A percentile compares a stretch with the other conserved stretches of the same genome.
These are phyloP conservation scores for Trachops cirrhosus DNA, from an alignment of 2,797 vertebrate species.

Conservation along the genomic window DNA sequence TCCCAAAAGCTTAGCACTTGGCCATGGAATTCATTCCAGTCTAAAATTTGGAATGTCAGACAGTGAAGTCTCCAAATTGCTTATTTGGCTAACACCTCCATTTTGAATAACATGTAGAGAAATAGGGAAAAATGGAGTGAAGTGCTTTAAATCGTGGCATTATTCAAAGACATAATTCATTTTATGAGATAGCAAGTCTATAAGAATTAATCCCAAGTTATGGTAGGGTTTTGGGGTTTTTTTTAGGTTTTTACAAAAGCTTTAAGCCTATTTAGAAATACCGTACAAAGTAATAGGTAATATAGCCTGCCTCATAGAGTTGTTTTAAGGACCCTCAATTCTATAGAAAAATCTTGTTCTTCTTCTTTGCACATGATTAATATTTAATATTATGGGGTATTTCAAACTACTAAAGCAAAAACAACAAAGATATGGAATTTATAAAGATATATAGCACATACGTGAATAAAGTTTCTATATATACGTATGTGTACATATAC, in stretches of 20 bases:
- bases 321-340: background rate
- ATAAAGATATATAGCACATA: background rate
- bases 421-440: background rate
- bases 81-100: constrained; percentile 26
- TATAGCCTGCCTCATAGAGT: background rate
- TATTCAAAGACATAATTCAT: constrained; percentile 5
- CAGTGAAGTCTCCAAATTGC: constrained; percentile 14
- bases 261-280: background rate
- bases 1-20: constrained; percentile 44
- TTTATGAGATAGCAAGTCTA: background rate
- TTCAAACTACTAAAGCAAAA: constrained; percentile 5
- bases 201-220: constrained; percentile 26
- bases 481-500: too few relatives aligned
- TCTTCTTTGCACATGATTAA: background rate
- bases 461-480: background rate
- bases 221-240: background rate
- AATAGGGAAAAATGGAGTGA: background rate
- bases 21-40: background rate
- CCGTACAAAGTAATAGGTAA: background rate
- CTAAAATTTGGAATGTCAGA: constrained; percentile 32
- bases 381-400: background rate
- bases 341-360: constrained; percentile 13
- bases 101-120: constrained; percentile 23
- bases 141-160: constrained; percentile 25
- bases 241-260: background rate